Evolutionary conservation across 2,113 vertebrate genomes (phyloP).

Genomic region (Gadus chalcogrammus): DNA sequence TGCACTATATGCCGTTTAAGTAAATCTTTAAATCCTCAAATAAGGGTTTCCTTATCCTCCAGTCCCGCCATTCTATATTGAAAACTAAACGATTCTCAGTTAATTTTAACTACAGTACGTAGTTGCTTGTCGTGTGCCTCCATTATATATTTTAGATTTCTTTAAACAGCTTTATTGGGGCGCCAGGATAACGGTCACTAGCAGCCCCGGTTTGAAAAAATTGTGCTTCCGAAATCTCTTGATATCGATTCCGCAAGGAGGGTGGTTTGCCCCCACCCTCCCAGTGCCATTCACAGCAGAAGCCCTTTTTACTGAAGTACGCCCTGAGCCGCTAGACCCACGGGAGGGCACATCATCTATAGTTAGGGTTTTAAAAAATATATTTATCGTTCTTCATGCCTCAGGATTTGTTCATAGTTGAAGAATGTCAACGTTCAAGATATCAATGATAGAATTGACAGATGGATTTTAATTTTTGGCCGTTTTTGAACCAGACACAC

Average conservation of each 20-base stretch:
- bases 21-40: too few relatives aligned
- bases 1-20: too few relatives aligned
- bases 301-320: constrained; percentile 81
- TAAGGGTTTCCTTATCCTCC: too few relatives aligned
- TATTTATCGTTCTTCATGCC: too few relatives aligned
- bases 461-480: not conserved
- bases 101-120: too few relatives aligned
- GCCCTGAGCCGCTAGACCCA: accelerated
- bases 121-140: too few relatives aligned
- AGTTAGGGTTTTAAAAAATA: constrained; percentile 20
- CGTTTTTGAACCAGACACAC: too few relatives aligned
- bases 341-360: accelerated
- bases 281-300: constrained; percentile 85
- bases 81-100: too few relatives aligned
- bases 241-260: constrained; percentile 91
- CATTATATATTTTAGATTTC: not conserved
- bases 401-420: not conserved
- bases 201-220: constrained; percentile 73
- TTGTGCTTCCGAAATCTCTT: constrained; percentile 99
- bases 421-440: not conserved
- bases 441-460: too few relatives aligned
- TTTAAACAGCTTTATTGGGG: constrained; percentile 12
- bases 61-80: too few relatives aligned
- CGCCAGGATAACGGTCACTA: constrained; percentile 76
- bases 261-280: constrained; percentile 1